Evolutionary conservation across 2,113 vertebrate species (phyloP), one percentile per base, ranked within the genome.

Genomic region (Blennius ocellaris): DNA sequence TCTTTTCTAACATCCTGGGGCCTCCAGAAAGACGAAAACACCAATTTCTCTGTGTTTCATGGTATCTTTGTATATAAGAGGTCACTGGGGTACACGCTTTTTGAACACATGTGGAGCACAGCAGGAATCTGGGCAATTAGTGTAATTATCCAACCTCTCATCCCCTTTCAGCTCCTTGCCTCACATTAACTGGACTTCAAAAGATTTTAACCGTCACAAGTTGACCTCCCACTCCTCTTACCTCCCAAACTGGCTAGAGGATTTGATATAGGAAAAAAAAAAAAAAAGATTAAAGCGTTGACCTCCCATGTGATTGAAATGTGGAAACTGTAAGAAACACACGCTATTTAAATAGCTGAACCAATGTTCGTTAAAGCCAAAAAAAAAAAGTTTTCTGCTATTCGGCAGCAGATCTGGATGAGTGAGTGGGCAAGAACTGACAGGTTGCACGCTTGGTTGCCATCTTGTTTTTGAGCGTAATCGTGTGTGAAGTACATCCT

Each of bases 401-500:
- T 68, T 78, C 45, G 58, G 43, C 48, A 39, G 47, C 50, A 45
- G 69, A 48, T 77, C 66, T 49, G 77, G 70, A 61, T 78, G 80
- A 83, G 60, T 9, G 65, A 80, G 76, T 73, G 78, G 65, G 70
- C 37, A 61, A 63, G 21, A 71, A 59, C 75, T 85, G 81, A 87
- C 86, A 83, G 83, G 61, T 78, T 86, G 79, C 70, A 90, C 36
- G 82, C 76, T 81, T 83, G 86, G 83, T 68, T 89, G 74, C 84
- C 73, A 75, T 80, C 78, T 75, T 86, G 83, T 81, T 89, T 90
- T 78, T 64, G 77, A 81, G 88, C 3, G 69, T 91, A 84, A 89
- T 87, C 63, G 53, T 82, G 82, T 90, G 89, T 91, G 89, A 91
- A 86, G 88, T 85, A 87, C 82, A 87, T 87, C 80, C 76, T 72